phyloP scores from a whole-genome alignment of 2,113 vertebrate species.

The Tupaia chinensis region DNA sequence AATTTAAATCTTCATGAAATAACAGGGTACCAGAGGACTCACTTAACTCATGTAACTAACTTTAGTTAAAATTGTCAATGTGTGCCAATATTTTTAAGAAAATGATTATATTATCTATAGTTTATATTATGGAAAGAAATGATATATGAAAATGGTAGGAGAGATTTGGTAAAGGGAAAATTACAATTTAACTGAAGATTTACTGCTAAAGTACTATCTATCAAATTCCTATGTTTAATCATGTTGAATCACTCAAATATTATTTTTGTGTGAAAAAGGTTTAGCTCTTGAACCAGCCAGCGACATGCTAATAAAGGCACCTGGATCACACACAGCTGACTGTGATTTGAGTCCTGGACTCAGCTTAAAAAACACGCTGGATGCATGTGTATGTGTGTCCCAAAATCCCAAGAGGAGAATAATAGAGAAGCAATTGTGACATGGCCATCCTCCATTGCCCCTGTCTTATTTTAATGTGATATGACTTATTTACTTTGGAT shows the following conservation, averaged over 20 bases:
- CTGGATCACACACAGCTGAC: no score
- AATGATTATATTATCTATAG: neutral
- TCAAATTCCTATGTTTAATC: neutral
- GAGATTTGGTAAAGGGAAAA: neutral
- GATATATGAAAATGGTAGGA: neutral
- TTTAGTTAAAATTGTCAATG: neutral
- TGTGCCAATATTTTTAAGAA: neutral
- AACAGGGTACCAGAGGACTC: neutral
- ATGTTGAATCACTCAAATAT: neutral
- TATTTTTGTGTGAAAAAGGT: neutral
- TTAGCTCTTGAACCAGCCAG: neutral
- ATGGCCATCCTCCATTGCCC: no score
- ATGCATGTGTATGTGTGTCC: no score
- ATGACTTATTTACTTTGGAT: conserved; percentile 27
- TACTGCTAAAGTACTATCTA: neutral
- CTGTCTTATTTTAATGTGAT: neutral
- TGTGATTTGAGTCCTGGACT: no score
- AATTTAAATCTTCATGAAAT: neutral
- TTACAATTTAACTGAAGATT: neutral
- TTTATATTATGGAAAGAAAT: neutral
- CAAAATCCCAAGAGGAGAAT: no score
- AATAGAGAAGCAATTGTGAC: no score
- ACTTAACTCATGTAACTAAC: neutral
- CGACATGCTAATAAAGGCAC: no score
- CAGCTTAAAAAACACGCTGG: no score